Evolutionary conservation across 2,888 invertebrate genomes (phyloP), one percentile per base, ranked within the genome.

Genomic region (Caenorhabditis sulstoni): DNA sequence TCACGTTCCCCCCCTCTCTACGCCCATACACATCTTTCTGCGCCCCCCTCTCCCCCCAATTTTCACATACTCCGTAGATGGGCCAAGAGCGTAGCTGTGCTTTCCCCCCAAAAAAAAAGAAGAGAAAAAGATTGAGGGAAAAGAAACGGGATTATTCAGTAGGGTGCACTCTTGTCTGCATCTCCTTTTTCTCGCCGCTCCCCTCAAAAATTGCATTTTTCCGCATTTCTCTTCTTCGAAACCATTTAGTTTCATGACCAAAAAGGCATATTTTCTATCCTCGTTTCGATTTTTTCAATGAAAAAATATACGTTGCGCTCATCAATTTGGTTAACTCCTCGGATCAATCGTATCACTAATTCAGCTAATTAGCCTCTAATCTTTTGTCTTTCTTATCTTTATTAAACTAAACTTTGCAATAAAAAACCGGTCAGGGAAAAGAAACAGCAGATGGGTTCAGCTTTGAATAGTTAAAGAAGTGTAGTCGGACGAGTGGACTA

Each of bases 1-100:
- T 57, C 73, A 73, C 73, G 64, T 73, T 64, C 64, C 50, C 47
- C 50, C 47, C 64, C 64, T 55, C 55, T 18, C 20, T 62, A 29
- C 59, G 52, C 22, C 49, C 45, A 18, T 41, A 47, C 53, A 39
- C 47, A 55, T 57, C 47, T 44, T 35, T 49, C 55, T 71, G 35
- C 49, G 22, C 44, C 44, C 58, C 29, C 23, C 49, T 20, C 39
- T 55, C 29, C 22, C 41, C 53, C 64, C 64, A 37, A 57, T 73
- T 62, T 73, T 64, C 22, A 50, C 64, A 73, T 73, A 73, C 73
- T 73, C 58, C 58, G 64, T 64, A 73, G 73, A 73, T 73, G 64
- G 64, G 73, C 35, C 9, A 49, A 57, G 57, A 29, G 7, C 3
- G 7, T 5, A 29, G 64, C 64, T 41, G 57, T 64, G 73, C 73